Conservation (phyloP, 2,888 invertebrate species). For the Drosophila bunnanda region DNA sequence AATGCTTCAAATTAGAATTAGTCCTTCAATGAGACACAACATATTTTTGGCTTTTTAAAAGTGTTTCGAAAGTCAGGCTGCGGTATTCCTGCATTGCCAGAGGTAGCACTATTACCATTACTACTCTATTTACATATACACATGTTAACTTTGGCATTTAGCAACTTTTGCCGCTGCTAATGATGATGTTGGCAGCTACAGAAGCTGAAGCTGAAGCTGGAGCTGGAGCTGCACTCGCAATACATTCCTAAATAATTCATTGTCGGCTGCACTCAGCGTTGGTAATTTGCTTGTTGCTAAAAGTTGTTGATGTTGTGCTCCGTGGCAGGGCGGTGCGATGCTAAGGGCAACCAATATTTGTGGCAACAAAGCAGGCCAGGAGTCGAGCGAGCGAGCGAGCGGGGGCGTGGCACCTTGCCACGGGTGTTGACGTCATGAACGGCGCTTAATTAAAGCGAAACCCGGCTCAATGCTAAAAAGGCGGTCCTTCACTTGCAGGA, state of each 20-base stretch:
- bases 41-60: neutral
- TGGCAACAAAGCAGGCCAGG: conserved; percentile 1
- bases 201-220: neutral
- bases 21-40: neutral
- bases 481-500: conserved; percentile 26
- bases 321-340: neutral
- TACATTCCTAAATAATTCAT: conserved; percentile 62
- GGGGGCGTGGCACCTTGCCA: neutral
- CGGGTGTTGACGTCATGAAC: conserved; percentile 33
- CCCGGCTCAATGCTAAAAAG: conserved; percentile 38
- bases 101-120: neutral
- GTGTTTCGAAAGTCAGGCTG: neutral
- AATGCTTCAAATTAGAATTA: neutral
- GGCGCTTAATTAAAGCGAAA: conserved; percentile 39
- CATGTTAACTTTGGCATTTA: conserved; percentile 16
- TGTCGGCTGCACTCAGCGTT: conserved; percentile 30
- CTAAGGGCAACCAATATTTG: conserved; percentile 23
- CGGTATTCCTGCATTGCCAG: too few relatives aligned
- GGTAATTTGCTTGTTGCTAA: conserved; percentile 36
- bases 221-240: conserved; percentile 43
- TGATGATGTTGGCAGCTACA: conserved; percentile 6
- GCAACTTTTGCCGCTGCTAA: conserved; percentile 9
- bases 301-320: conserved; percentile 14
- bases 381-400: neutral
- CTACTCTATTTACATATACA: neutral